Conservation (phyloP, 1,140 invertebrate genomes). For the Proctacanthus coquilletti region DNA sequence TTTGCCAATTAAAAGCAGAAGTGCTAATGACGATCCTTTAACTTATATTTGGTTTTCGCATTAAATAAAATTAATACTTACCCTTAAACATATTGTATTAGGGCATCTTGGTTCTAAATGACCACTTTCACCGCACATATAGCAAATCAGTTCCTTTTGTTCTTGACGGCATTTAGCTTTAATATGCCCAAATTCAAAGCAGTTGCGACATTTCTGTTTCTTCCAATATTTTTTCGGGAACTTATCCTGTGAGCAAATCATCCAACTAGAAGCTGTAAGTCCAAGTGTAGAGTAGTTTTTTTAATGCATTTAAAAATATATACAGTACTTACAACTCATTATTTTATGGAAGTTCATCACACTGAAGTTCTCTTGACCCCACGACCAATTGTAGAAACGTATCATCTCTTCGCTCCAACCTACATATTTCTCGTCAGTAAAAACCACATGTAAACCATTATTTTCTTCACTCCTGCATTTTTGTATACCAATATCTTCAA, state of each 20-base stretch:
- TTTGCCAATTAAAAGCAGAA: no score
- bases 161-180: conserved; percentile 34
- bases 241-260: conserved; percentile 26
- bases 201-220: conserved; percentile 36
- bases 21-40: no score
- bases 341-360: conserved; percentile 33
- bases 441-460: no score
- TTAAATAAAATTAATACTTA: conserved; percentile 25
- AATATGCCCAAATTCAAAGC: conserved; percentile 37
- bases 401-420: conserved; percentile 35
- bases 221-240: conserved; percentile 10
- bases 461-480: no score
- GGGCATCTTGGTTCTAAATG: conserved; percentile 46
- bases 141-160: conserved; percentile 34
- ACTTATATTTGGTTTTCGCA: no score
- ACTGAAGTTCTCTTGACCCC: conserved; percentile 41
- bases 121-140: conserved; percentile 42
- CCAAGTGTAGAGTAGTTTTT: no score
- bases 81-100: conserved; percentile 46
- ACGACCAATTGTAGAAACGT: conserved; percentile 43
- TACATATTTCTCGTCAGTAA: conserved; percentile 5
- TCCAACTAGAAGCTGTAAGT: no score
- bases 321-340: conserved; percentile 38
- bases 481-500: conserved; percentile 1
- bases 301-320: conserved; percentile 12